Evolutionary conservation across 2,888 invertebrate species (phyloP).

Genomic region (Drosophila phalerata): DNA sequence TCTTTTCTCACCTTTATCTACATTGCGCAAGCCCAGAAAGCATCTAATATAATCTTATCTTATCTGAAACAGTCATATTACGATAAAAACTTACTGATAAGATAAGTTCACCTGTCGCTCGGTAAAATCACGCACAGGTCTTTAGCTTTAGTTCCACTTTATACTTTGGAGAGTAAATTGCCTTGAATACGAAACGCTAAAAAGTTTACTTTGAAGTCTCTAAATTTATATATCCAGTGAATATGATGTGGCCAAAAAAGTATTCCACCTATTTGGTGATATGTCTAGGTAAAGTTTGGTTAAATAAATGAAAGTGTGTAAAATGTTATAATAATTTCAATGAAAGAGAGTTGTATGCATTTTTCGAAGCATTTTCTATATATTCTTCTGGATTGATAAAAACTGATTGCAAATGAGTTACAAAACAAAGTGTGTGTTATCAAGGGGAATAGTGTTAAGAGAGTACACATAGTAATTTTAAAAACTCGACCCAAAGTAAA

Average conservation of each 20-base stretch:
- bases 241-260: slow-evolving; percentile 79
- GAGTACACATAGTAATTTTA: no score
- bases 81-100: slow-evolving; percentile 56
- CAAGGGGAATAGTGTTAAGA: background rate
- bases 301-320: slow-evolving; percentile 20
- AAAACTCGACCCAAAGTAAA: no score
- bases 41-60: slow-evolving; percentile 37
- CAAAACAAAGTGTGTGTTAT: background rate
- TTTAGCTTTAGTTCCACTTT: slow-evolving; percentile 67
- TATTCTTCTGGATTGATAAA: background rate
- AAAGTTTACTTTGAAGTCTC: slow-evolving; percentile 21
- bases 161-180: slow-evolving; percentile 43
- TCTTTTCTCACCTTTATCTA: background rate
- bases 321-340: background rate
- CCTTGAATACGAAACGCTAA: slow-evolving; percentile 35
- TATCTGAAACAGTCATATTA: slow-evolving; percentile 42
- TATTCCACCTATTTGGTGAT: slow-evolving; percentile 79
- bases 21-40: slow-evolving; percentile 48
- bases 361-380: background rate
- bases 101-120: slow-evolving; percentile 58
- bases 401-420: background rate
- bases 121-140: slow-evolving; percentile 42
- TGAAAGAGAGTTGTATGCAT: background rate
- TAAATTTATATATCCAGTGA: slow-evolving; percentile 28
- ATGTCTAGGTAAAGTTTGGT: slow-evolving; percentile 76